Conservation (phyloP, 2,797 vertebrate genomes). For the Pantherophis alleghaniensis region DNA sequence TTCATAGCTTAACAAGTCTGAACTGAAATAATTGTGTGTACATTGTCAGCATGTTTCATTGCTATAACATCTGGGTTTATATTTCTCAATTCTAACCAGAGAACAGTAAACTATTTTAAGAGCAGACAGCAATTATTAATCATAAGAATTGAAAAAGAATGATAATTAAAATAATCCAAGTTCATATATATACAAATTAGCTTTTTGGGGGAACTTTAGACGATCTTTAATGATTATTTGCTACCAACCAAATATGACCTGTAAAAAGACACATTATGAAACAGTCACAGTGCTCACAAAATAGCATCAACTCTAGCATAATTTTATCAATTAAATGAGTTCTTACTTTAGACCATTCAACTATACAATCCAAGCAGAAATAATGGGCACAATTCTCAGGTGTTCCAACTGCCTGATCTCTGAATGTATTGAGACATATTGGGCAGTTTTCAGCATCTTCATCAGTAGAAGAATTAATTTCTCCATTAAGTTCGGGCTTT, state of each 20-base stretch:
- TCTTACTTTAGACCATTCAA: constrained; percentile 94
- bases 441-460: constrained; percentile 92
- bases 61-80: background rate
- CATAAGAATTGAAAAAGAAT: background rate
- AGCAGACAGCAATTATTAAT: background rate
- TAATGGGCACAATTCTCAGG: constrained; percentile 94
- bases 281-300: background rate
- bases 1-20: background rate
- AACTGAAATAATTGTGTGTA: background rate
- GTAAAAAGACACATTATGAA: background rate
- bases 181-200: background rate
- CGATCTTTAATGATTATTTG: background rate
- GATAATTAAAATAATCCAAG: background rate
- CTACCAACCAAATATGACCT: background rate
- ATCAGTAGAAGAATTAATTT: constrained; percentile 77
- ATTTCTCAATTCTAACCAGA: background rate
- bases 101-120: background rate
- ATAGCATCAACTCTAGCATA: background rate
- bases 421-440: constrained; percentile 93
- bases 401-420: constrained; percentile 90
- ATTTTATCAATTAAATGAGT: background rate
- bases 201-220: background rate
- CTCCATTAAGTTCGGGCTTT: constrained; percentile 19
- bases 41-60: background rate
- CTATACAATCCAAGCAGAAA: constrained; percentile 96